Percentiles rank a stretch among this genome's conserved stretches.
These are phyloP conservation scores for Brachionichthys hirsutus DNA, from an alignment of 2,113 vertebrate species.

Conservation along the genomic window DNA sequence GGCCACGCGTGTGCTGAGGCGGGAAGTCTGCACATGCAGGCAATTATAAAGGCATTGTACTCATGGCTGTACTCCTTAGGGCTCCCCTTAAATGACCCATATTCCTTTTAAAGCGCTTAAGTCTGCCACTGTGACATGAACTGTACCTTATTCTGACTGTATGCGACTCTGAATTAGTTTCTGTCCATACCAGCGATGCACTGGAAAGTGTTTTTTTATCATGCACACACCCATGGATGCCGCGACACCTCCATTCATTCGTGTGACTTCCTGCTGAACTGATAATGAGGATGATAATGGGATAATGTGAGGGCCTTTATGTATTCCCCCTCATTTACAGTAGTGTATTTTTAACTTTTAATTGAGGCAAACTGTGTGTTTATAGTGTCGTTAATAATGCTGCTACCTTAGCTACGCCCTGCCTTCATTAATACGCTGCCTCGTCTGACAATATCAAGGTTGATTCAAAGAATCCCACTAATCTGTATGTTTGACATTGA, in stretches of 20 bases:
- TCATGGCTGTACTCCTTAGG: constrained; percentile 8
- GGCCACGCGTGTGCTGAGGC: constrained; percentile 12
- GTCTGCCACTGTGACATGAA: constrained; percentile 21
- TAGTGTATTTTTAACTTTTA: no score
- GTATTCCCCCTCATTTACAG: no score
- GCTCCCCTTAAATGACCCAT: constrained; percentile 4
- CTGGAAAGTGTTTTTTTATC: no score
- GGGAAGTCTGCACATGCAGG: constrained; percentile 32
- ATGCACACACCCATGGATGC: no score
- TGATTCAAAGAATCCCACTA: no score
- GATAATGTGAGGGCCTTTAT: neutral
- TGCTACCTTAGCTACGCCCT: no score
- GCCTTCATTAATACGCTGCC: no score
- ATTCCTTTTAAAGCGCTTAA: neutral
- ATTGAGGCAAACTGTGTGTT: no score
- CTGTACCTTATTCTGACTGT: neutral
- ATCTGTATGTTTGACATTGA: no score
- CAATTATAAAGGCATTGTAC: constrained; percentile 10
- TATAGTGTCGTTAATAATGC: no score
- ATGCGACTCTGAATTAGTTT: neutral
- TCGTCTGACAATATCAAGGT: no score
- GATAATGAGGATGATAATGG: constrained; percentile 23
- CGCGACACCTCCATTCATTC: constrained; percentile 8
- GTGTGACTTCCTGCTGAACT: constrained; percentile 21
- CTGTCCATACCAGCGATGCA: no score